Base-by-base conservation (phyloP, 2,797 vertebrate species). In the Ptychadena robeensis region DNA sequence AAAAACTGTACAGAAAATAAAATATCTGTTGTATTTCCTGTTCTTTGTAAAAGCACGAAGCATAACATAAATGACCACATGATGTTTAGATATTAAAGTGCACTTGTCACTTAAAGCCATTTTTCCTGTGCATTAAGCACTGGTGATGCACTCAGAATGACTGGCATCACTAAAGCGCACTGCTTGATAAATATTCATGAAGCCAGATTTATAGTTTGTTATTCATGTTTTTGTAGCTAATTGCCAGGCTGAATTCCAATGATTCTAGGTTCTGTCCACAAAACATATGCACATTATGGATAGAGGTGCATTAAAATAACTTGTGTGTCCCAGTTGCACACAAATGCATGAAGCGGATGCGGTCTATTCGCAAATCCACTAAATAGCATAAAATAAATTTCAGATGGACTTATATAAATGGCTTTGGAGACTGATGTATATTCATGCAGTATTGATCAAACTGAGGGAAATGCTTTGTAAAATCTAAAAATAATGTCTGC, bases 1-100 rank as follows among this genome's bases (percentile, higher is more conserved):
- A 75, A 82, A n/a, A 18, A 44, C 61, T 34, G 48, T 82, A 76
- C 37, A 76, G 73, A 74, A 40, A 71, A 72, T 32, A 80, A 81
- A 81, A 82, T 72, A 72, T 14, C 25, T 66, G 3, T 9, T 48
- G 75, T 67, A 35, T 40, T 38, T 73, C 35, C 48, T 69, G 65
- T 61, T 64, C 72, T 59, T 66, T 73, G 31, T 82, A 69, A 71
- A 15, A 81, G 74, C 80, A 69, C 5, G 14, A 28, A 69, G 22
- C 44, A 37, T n/a, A 75, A 82, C 71, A 73, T 11, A n/a, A 53
- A 35, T 14, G 32, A 73, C 69, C 63, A 30, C 61, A 61, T 40
- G n/a, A 32, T 37, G 10, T 34, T 37, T 11, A 4, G 12, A 22
- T 18, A 10, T 70, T 37, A 61, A 38, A 59, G 48, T 59, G 44